phyloP scores from a whole-genome alignment of 2,113 vertebrate genomes.

The Cottus gobio region DNA sequence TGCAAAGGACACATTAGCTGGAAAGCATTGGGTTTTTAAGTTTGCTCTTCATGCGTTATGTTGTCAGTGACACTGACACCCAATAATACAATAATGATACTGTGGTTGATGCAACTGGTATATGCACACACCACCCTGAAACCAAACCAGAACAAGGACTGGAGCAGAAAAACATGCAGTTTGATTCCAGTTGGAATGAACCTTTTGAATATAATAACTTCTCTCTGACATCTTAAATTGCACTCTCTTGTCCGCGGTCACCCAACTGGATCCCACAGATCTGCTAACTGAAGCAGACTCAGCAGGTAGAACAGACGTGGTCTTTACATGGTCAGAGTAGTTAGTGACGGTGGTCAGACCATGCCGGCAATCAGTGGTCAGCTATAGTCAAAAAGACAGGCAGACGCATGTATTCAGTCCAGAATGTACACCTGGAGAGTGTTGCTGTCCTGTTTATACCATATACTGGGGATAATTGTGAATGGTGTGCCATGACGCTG shows the following conservation, averaged over 20 bases:
- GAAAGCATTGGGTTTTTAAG: background rate
- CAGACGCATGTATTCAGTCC: background rate
- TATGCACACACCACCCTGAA: background rate
- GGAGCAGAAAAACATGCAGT: background rate
- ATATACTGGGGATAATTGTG: background rate
- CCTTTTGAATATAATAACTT: background rate
- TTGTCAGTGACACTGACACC: background rate
- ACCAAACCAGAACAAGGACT: background rate
- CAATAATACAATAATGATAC: background rate
- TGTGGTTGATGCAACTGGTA: background rate
- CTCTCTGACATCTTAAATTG: background rate
- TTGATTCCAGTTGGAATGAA: background rate
- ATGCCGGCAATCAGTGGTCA: background rate
- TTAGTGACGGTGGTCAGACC: background rate
- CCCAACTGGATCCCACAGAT: background rate
- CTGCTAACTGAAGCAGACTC: background rate
- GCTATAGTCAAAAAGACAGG: conserved; percentile 8
- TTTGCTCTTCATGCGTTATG: background rate
- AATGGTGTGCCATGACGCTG: conserved; percentile 1
- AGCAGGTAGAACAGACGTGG: background rate
- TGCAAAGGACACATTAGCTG: background rate
- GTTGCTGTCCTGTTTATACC: conserved; percentile 6
- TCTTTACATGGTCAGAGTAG: background rate
- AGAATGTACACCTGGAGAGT: conserved; percentile 3
- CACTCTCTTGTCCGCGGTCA: background rate